Percentiles rank a stretch among this genome's conserved stretches.
Conservation (phyloP, 2,113 vertebrate genomes). For the Diglossa brunneiventris region DNA sequence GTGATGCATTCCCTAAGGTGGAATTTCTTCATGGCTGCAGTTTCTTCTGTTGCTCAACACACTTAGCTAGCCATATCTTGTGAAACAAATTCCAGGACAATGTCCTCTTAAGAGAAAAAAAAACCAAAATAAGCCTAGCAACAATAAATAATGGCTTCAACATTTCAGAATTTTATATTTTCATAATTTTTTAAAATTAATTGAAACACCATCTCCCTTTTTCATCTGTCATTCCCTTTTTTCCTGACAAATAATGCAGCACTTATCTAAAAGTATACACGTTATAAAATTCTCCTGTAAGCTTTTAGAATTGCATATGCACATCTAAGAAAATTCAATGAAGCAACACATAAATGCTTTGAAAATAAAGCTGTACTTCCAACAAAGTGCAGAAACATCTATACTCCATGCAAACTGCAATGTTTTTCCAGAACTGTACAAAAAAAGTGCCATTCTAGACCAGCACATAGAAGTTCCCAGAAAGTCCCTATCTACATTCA, state of each 20-base stretch:
- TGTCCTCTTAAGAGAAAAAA: neutral
- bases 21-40: neutral
- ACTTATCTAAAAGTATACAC: neutral
- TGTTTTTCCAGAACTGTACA: neutral
- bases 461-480: fast-evolving
- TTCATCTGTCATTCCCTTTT: neutral
- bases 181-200: neutral
- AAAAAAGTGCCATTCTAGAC: neutral
- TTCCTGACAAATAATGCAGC: neutral
- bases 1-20: neutral
- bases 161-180: neutral
- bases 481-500: neutral
- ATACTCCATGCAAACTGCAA: neutral
- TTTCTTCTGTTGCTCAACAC: neutral
- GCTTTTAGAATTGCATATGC: neutral
- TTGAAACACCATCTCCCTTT: neutral
- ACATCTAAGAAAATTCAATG: neutral
- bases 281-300: neutral
- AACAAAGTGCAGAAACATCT: neutral
- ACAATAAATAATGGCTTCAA: neutral
- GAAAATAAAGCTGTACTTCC: neutral
- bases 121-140: neutral
- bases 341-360: neutral
- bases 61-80: neutral
- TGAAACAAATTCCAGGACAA: neutral